Evolutionary conservation across 2,888 invertebrate species (phyloP).

Genomic region (Kuschelorhynchus macadamiae): DNA sequence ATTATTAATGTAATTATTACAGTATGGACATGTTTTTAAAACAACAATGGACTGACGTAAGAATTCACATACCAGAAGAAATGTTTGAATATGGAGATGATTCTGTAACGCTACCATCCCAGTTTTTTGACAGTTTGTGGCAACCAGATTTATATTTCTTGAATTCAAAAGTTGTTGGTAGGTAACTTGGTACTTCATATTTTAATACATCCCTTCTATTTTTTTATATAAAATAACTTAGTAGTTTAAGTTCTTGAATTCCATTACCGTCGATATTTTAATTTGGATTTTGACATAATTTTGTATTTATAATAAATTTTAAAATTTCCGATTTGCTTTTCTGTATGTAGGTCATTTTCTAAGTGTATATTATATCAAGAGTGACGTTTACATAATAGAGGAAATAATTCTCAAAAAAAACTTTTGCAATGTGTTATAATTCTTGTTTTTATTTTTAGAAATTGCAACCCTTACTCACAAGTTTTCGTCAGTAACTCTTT

Average conservation of each 20-base stretch:
- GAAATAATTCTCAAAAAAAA: too few species aligned
- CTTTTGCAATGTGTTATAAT: too few species aligned
- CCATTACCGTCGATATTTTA: slow-evolving; percentile 2
- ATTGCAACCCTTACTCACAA: slow-evolving; percentile 85
- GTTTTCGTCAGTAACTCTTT: slow-evolving; percentile 85
- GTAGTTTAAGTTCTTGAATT: too few species aligned
- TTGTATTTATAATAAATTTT: too few species aligned
- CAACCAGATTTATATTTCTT: slow-evolving; percentile 89
- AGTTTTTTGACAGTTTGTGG: slow-evolving; percentile 89
- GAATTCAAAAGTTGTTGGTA: slow-evolving; percentile 88
- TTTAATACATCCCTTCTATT: too few species aligned
- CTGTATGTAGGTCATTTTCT: too few species aligned
- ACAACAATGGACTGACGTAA: slow-evolving; percentile 85
- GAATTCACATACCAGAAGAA: slow-evolving; percentile 81
- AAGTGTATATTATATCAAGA: too few species aligned
- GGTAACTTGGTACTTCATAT: slow-evolving; percentile 48
- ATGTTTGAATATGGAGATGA: slow-evolving; percentile 87
- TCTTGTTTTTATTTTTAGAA: slow-evolving; percentile 72
- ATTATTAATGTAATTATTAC: too few species aligned
- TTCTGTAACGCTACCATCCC: slow-evolving; percentile 83
- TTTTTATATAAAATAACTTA: too few species aligned
- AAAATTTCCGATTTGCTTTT: too few species aligned
- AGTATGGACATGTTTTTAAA: slow-evolving; percentile 90
- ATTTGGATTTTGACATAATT: neutral
- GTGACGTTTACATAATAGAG: too few species aligned